phyloP scores from a whole-genome alignment of 2,113 vertebrate genomes.

The Tringa solitaria region DNA sequence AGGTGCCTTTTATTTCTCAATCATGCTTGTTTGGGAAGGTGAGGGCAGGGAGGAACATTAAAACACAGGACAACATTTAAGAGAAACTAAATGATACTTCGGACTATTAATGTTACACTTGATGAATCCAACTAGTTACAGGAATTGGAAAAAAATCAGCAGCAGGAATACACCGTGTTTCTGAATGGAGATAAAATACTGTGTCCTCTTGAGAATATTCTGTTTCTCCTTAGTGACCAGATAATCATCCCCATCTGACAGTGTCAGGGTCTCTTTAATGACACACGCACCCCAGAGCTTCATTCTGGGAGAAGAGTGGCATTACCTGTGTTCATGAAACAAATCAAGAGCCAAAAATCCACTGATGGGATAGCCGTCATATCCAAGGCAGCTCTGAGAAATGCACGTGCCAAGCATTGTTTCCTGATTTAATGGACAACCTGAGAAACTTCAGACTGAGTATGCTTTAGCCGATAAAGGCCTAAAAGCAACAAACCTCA shows the following conservation, averaged over 20 bases:
- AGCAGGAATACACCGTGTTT: neutral
- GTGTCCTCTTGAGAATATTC: neutral
- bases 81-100: neutral
- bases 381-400: neutral
- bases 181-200: neutral
- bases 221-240: neutral
- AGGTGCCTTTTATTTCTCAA: neutral
- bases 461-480: neutral
- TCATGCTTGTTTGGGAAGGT: neutral
- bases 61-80: neutral
- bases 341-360: neutral
- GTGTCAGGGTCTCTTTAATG: neutral
- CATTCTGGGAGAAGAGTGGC: neutral
- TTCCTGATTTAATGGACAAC: neutral
- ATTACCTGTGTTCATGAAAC: neutral
- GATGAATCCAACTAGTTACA: neutral
- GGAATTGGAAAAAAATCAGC: neutral
- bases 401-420: accelerated
- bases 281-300: neutral
- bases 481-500: neutral
- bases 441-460: neutral
- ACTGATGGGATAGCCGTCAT: neutral
- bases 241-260: neutral
- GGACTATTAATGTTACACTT: neutral
- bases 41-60: neutral